Percentiles rank a stretch among this genome's conserved stretches.
These are phyloP conservation scores for Xanthia icteritia DNA, from an alignment of 2,888 invertebrate species.

Conservation along the genomic window DNA sequence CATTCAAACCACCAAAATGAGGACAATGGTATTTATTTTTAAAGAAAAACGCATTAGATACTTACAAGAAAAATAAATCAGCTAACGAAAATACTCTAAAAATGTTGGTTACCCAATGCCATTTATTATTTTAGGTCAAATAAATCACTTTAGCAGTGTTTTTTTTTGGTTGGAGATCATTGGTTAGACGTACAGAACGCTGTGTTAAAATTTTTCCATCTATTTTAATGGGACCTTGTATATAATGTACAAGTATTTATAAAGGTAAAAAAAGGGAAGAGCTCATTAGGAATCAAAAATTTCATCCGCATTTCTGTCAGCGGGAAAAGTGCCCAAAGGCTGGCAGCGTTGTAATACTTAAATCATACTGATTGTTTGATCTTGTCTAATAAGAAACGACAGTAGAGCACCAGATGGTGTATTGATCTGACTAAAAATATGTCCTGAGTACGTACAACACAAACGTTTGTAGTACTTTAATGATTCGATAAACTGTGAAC, in stretches of 20 bases:
- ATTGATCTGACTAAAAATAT: neutral
- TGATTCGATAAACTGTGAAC: neutral
- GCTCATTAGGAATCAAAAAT: neutral
- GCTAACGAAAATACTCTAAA: too few relatives aligned
- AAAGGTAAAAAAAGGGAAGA: neutral
- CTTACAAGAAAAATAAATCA: too few relatives aligned
- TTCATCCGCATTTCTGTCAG: neutral
- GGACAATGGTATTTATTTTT: too few relatives aligned
- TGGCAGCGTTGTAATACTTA: neutral
- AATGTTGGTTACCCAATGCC: too few relatives aligned
- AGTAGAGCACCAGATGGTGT: neutral
- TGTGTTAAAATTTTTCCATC: too few relatives aligned
- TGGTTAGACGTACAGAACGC: too few relatives aligned
- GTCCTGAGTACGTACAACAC: neutral
- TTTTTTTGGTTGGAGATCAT: too few relatives aligned
- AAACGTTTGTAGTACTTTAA: neutral
- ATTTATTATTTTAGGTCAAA: too few relatives aligned
- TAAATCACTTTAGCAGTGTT: too few relatives aligned
- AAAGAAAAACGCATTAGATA: too few relatives aligned
- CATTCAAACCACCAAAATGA: too few relatives aligned
- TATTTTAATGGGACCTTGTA: too few relatives aligned
- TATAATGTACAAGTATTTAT: neutral
- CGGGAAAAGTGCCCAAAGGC: neutral
- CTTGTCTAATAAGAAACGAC: neutral
- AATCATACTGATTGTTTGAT: neutral